Evolutionary conservation across 1,140 invertebrate species (phyloP).

Genomic region (Drosophila saltans): DNA sequence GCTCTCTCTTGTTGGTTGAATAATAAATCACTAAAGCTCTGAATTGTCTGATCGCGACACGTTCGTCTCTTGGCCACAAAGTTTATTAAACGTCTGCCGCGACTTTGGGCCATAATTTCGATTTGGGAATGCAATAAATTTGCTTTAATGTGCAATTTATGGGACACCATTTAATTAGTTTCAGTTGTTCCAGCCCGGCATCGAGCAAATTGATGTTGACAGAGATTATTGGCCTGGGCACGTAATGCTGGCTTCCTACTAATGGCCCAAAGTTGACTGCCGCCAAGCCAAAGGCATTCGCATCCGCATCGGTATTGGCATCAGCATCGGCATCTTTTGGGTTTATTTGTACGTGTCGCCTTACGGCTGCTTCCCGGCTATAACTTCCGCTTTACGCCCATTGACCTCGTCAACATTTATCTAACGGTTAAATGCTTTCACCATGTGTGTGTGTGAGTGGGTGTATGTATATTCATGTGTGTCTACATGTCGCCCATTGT

Average conservation of each 20-base stretch:
- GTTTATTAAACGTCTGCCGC: constrained; percentile 79
- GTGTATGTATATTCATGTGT: background rate
- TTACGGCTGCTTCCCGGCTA: constrained; percentile 58
- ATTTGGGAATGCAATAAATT: constrained; percentile 81
- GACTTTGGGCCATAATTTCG: constrained; percentile 79
- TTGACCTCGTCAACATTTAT: constrained; percentile 81
- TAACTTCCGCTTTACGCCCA: constrained; percentile 78
- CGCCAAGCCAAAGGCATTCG: constrained; percentile 20
- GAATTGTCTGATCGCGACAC: constrained; percentile 68
- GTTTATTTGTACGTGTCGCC: constrained; percentile 76
- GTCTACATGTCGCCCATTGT: constrained; percentile 38
- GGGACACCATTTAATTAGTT: constrained; percentile 83
- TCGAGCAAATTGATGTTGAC: constrained; percentile 78
- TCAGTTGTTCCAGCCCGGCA: constrained; percentile 53
- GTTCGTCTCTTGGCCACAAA: constrained; percentile 60
- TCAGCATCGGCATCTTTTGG: constrained; percentile 42
- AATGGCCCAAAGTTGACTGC: constrained; percentile 69
- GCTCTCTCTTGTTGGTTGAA: background rate
- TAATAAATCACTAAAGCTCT: constrained; percentile 65
- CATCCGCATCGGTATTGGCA: constrained; percentile 22
- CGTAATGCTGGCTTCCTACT: constrained; percentile 63
- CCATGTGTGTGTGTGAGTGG: constrained; percentile 23
- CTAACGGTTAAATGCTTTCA: constrained; percentile 73
- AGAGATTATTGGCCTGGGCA: constrained; percentile 79
- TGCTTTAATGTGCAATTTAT: constrained; percentile 83